Conservation (phyloP, 2,797 vertebrate species). For the Hybognathus amarus region DNA sequence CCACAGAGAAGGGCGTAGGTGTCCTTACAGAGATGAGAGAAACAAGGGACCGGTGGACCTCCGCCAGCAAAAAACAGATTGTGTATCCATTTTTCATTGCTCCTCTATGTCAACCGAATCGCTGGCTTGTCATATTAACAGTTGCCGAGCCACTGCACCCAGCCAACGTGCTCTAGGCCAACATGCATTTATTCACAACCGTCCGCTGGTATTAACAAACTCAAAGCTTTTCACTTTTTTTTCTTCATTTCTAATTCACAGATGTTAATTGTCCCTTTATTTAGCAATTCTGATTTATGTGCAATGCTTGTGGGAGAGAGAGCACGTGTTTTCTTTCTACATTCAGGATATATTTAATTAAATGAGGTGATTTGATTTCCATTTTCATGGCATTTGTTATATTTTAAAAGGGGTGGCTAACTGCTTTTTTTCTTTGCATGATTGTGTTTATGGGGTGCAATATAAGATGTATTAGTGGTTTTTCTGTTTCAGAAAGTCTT, state of each 20-base stretch:
- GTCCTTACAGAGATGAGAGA: neutral
- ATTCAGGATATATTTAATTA: conserved; percentile 12
- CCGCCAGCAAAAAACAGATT: conserved; percentile 50
- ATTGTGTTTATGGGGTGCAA: too few species aligned
- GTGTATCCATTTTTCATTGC: conserved; percentile 54
- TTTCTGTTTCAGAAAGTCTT: too few species aligned
- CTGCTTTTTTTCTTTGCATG: too few species aligned
- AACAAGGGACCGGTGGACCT: conserved; percentile 13
- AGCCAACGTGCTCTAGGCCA: conserved; percentile 34
- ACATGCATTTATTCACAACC: conserved; percentile 25
- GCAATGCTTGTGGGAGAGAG: neutral
- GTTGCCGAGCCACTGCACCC: conserved; percentile 38
- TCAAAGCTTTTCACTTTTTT: neutral
- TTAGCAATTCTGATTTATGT: neutral
- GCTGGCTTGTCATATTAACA: conserved; percentile 50
- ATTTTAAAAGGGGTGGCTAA: too few species aligned
- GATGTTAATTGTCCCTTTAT: neutral
- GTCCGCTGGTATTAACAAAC: neutral
- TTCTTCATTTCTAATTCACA: neutral
- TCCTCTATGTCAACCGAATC: conserved; percentile 39
- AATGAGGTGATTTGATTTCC: conserved; percentile 51
- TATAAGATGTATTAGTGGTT: too few species aligned
- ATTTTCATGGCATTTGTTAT: conserved; percentile 32
- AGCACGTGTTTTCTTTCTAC: neutral
- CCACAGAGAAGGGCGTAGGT: neutral